These are phyloP conservation scores for Tenthredo scrophulariae DNA, from an alignment of 2,888 invertebrate genomes.

Conservation along the genomic window DNA sequence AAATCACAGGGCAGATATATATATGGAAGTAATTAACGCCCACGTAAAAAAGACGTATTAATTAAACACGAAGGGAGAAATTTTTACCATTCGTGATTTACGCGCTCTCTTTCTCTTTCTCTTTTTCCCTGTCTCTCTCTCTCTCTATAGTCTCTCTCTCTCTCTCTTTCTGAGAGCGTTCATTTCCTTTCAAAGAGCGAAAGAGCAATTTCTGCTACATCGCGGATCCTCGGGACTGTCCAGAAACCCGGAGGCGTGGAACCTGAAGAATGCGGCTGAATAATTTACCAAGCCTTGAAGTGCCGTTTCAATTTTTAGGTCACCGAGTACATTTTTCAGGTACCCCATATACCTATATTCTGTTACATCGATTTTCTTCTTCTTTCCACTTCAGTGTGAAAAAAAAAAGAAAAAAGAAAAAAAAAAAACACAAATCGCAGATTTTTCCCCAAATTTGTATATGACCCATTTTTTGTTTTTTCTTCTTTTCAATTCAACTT, in stretches of 20 bases:
- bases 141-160: not conserved
- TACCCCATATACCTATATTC: not conserved
- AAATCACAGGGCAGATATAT: not conserved
- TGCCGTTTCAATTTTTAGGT: conserved; percentile 45
- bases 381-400: too few species aligned
- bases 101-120: not conserved
- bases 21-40: conserved; percentile 14
- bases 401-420: not conserved
- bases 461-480: not conserved
- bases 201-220: not conserved
- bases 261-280: conserved; percentile 46
- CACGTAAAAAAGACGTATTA: conserved; percentile 9
- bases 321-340: conserved; percentile 20
- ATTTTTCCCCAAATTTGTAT: not conserved
- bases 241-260: conserved; percentile 12
- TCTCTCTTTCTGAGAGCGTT: not conserved
- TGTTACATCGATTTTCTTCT: not conserved
- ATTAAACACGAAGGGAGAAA: conserved; percentile 15
- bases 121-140: not conserved
- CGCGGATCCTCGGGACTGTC: conserved; percentile 1
- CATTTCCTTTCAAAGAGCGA: conserved; percentile 24
- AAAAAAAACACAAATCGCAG: not conserved
- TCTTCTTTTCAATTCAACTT: not conserved
- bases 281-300: conserved; percentile 39
- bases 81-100: conserved; percentile 3